phyloP scores from a whole-genome alignment of 2,888 invertebrate genomes.

The Bimastos eiseni region DNA sequence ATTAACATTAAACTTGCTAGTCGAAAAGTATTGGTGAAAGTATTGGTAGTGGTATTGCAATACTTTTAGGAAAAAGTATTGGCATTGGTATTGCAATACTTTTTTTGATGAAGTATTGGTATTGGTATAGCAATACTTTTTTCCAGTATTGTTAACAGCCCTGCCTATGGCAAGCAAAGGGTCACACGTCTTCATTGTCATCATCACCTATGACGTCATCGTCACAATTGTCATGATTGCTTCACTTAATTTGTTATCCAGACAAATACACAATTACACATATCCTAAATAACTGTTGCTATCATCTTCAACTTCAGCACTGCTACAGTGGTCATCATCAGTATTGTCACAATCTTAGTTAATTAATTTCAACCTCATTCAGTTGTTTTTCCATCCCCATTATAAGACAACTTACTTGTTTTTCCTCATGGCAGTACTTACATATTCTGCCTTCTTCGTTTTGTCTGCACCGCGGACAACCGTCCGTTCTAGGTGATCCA shows the following conservation, averaged over 20 bases:
- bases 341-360: neutral
- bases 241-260: neutral
- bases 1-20: too few relatives aligned
- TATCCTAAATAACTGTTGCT: neutral
- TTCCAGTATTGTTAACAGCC: too few relatives aligned
- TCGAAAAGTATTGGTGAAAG: too few relatives aligned
- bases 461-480: conserved; percentile 82
- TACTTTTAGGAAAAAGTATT: too few relatives aligned
- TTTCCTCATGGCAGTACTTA: conserved; percentile 65
- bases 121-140: too few relatives aligned
- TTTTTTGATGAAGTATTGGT: too few relatives aligned
- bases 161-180: too few relatives aligned
- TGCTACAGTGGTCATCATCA: neutral
- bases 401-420: neutral
- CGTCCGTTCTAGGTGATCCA: conserved; percentile 83
- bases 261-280: neutral
- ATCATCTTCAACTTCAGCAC: neutral
- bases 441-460: conserved; percentile 91
- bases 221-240: neutral
- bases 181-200: neutral
- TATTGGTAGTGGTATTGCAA: too few relatives aligned
- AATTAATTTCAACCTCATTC: neutral
- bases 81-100: too few relatives aligned
- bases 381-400: neutral
- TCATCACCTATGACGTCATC: neutral